Evolutionary conservation across 2,113 vertebrate genomes (phyloP).

Genomic region (Bostrychus sinensis): DNA sequence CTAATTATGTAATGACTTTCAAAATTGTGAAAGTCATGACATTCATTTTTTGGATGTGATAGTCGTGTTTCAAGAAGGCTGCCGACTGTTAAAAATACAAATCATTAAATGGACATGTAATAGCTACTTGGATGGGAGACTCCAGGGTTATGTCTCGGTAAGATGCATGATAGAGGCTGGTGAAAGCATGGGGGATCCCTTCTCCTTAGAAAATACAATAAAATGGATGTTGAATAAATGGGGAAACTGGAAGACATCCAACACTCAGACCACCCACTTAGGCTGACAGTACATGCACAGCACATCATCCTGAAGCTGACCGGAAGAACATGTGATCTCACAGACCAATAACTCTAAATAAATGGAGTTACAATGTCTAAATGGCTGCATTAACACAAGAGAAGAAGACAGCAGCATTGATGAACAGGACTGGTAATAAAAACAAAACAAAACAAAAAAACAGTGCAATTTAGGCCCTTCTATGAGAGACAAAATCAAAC

Average conservation of each 20-base stretch:
- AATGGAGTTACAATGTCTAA: not conserved
- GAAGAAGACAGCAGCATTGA: slow-evolving; percentile 45
- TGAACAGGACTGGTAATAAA: too few relatives aligned
- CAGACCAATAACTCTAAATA: not conserved
- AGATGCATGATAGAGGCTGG: slow-evolving; percentile 25
- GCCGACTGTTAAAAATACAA: not conserved
- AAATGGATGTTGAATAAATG: slow-evolving; percentile 26
- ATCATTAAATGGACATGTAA: not conserved
- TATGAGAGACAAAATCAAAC: too few relatives aligned
- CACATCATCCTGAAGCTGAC: slow-evolving; percentile 1
- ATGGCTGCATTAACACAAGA: not conserved
- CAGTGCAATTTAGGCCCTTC: too few relatives aligned
- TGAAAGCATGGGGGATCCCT: slow-evolving; percentile 25
- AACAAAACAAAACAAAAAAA: too few relatives aligned
- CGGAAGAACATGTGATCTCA: not conserved
- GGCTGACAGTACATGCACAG: slow-evolving; percentile 8
- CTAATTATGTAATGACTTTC: not conserved
- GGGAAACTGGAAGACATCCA: slow-evolving; percentile 48
- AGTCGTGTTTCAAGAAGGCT: not conserved
- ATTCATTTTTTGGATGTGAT: not conserved
- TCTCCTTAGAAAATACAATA: not conserved
- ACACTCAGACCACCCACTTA: slow-evolving; percentile 44
- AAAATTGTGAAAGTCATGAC: not conserved
- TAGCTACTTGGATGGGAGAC: slow-evolving; percentile 1
- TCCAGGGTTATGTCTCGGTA: slow-evolving; percentile 9